A percentile compares a stretch with the other conserved stretches of the same genome.
These are phyloP conservation scores for Magallana ariakensis DNA, from an alignment of 1,140 invertebrate genomes.

Conservation along the genomic window DNA sequence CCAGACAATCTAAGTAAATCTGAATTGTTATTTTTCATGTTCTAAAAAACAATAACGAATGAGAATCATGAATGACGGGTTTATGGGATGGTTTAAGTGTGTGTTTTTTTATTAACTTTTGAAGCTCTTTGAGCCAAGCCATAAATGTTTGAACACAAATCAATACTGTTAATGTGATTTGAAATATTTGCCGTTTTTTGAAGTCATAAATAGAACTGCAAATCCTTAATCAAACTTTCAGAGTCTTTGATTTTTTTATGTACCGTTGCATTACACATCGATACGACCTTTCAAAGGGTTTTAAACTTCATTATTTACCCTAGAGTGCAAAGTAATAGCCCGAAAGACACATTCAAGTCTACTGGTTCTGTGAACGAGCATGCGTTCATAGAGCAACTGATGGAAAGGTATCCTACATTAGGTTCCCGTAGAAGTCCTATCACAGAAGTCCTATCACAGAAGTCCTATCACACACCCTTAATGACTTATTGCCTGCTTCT, in stretches of 20 bases:
- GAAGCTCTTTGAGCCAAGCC: slow-evolving; percentile 1
- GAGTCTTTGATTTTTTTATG: not conserved
- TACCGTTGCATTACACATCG: not conserved
- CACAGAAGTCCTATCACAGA: no score
- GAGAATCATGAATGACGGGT: not conserved
- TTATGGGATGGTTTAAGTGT: not conserved
- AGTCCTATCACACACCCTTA: not conserved
- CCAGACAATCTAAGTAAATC: slow-evolving; percentile 17
- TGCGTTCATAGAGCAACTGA: not conserved
- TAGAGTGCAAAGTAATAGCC: not conserved
- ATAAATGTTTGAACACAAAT: not conserved
- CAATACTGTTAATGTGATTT: not conserved
- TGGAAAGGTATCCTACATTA: not conserved
- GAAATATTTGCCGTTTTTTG: not conserved
- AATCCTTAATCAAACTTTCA: not conserved
- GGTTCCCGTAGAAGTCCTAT: not conserved
- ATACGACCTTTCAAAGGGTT: not conserved
- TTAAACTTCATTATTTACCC: not conserved
- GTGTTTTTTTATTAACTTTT: slow-evolving; percentile 2
- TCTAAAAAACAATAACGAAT: not conserved
- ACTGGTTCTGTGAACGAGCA: not conserved
- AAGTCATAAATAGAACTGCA: not conserved
- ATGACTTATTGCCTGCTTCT: not conserved
- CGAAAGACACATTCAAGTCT: not conserved
- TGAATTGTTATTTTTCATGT: not conserved